Conservation (phyloP, 1,140 invertebrate species). For the Probaryconus sp. region DNA sequence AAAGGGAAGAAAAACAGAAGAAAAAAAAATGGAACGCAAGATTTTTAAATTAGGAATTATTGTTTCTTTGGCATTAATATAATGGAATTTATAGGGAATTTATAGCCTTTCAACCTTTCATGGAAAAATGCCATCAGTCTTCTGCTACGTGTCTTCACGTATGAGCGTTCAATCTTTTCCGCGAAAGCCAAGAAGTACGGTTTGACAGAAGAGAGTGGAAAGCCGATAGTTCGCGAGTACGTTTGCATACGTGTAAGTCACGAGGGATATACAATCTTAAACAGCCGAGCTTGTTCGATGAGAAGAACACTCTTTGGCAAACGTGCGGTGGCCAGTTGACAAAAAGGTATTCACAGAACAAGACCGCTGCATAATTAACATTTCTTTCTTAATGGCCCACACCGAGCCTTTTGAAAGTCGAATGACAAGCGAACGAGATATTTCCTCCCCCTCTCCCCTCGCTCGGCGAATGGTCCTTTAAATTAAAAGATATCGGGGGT, state of each 20-base stretch:
- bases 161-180: slow-evolving; percentile 74
- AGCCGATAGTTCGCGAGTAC: slow-evolving; percentile 7
- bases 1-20: too few relatives aligned
- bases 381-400: slow-evolving; percentile 45
- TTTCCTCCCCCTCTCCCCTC: too few relatives aligned
- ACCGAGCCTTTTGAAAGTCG: slow-evolving; percentile 26
- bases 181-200: slow-evolving; percentile 70
- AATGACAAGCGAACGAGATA: slow-evolving; percentile 42
- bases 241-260: not conserved
- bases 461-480: slow-evolving; percentile 36
- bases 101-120: too few relatives aligned
- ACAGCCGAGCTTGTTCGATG: too few relatives aligned
- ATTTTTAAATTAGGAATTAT: too few relatives aligned
- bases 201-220: slow-evolving; percentile 58
- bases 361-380: slow-evolving; percentile 49
- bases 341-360: slow-evolving; percentile 43
- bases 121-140: too few relatives aligned
- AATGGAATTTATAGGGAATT: too few relatives aligned
- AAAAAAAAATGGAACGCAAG: too few relatives aligned
- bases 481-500: slow-evolving; percentile 50
- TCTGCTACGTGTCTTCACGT: slow-evolving; percentile 53
- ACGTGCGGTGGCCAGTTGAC: slow-evolving; percentile 22
- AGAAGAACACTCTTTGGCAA: slow-evolving; percentile 6
- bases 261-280: too few relatives aligned
- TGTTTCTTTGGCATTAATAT: too few relatives aligned